phyloP scores from a whole-genome alignment of 1,140 invertebrate genomes.

The Drosophila virilis region DNA sequence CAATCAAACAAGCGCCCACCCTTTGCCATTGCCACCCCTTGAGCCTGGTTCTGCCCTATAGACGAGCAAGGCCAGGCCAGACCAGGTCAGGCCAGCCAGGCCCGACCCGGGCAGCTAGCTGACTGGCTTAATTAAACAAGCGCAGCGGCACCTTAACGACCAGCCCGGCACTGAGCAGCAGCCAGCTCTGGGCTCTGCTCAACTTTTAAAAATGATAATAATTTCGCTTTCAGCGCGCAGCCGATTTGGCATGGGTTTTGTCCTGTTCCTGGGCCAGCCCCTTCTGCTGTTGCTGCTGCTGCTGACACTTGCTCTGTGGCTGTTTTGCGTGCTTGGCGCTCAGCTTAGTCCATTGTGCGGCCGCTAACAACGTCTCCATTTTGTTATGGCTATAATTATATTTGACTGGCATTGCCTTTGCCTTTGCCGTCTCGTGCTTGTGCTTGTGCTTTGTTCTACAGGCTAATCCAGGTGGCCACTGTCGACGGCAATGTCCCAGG shows the following conservation, averaged over 20 bases:
- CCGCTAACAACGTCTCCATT: constrained; percentile 69
- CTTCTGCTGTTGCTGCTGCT: constrained; percentile 19
- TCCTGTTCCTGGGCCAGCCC: neutral
- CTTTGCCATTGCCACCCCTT: constrained; percentile 2
- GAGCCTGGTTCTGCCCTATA: constrained; percentile 6
- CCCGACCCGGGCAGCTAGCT: constrained; percentile 22
- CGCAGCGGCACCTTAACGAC: constrained; percentile 70
- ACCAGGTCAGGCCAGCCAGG: neutral
- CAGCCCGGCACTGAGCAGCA: constrained; percentile 4
- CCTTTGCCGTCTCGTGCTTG: constrained; percentile 10
- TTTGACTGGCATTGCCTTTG: constrained; percentile 70
- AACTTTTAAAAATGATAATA: constrained; percentile 78
- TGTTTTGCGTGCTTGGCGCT: constrained; percentile 45
- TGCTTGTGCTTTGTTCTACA: constrained; percentile 36
- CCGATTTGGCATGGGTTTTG: constrained; percentile 3
- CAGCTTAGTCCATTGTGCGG: constrained; percentile 38
- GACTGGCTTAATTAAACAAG: constrained; percentile 80
- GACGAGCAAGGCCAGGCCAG: neutral
- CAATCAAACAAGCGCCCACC: constrained; percentile 63
- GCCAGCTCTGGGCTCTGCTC: constrained; percentile 30
- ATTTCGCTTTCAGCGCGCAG: constrained; percentile 55
- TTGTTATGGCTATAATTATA: constrained; percentile 78
- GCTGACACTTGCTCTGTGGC: constrained; percentile 63
- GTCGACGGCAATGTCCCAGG: constrained; percentile 21
- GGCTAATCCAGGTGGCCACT: constrained; percentile 74